These are phyloP conservation scores for Cyclura pinguis DNA, from an alignment of 2,797 vertebrate genomes.

Conservation along the genomic window DNA sequence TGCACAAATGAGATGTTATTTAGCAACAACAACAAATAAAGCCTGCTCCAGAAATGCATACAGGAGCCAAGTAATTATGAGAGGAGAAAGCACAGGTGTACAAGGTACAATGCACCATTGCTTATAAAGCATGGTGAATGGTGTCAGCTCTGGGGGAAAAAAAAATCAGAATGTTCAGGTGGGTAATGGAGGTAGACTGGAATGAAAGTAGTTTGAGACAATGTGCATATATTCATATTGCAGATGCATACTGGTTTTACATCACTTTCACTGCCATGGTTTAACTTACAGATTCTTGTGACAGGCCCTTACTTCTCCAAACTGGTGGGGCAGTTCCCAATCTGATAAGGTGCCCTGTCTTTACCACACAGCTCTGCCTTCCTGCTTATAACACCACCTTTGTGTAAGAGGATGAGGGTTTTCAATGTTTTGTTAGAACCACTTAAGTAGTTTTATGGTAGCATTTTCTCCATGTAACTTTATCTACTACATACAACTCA, in stretches of 20 bases:
- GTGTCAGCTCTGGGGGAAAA: background rate
- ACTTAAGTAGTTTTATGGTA: no score
- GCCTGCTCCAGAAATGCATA: background rate
- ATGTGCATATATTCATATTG: background rate
- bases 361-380: no score
- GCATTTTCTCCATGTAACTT: no score
- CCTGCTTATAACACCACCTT: no score
- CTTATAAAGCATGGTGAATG: background rate
- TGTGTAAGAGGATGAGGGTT: no score
- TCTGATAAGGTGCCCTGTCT: no score
- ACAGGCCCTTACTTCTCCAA: no score
- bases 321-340: no score
- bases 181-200: background rate
- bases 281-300: background rate
- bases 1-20: background rate
- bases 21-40: conserved; percentile 10
- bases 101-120: background rate
- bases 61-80: background rate
- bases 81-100: background rate
- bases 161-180: background rate
- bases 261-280: background rate
- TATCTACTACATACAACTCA: no score
- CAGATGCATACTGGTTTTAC: background rate
- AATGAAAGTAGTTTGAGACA: background rate
- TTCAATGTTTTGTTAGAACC: no score